Evolutionary conservation across 2,888 invertebrate genomes (phyloP), one percentile per base, ranked within the genome.

Genomic region (Agrotis ipsilon): DNA sequence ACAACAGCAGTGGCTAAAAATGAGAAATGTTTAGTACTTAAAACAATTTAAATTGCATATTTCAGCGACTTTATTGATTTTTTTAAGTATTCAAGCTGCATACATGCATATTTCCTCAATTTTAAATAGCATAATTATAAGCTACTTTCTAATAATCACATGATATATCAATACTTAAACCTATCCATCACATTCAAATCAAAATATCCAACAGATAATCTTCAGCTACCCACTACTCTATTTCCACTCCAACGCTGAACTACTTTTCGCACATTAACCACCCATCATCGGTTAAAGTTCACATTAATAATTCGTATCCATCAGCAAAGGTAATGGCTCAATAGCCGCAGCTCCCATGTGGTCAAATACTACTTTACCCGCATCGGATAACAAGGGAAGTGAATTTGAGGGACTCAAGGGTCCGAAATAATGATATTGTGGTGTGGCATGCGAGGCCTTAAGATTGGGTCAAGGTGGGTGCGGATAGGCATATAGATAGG

Each of bases 401-500:
- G 85, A 87, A 83, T 78, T 85, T 71, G 61, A 68, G 59, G 72
- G 83, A 68, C 76, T 68, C 65, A 55, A 72, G 64, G 84, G 85
- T 82, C 83, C 67, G 66, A 81, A 78, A 82, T 91, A 90, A 89
- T 87, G 84, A 87, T 86, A 85, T 86, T 87, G 86, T 77, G 84
- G 66, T 64, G 76, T 68, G 75, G 43, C 32, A 39, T 75, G 71
- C 66, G 78, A 82, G 74, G 72, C 68, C 70, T 75, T 80, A 69
- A 75, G 70, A 55, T 68, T 58, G 60, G 73, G 72, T 78, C 78
- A 72, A 64, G 62, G 52, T 74, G 46, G 45, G 32, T 54, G 18
- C 18, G 16, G 45, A 24, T 43, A 46, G 14, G 32, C n/a, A 3
- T 3, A 21, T 60, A n/a, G 14, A 9, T 27, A 19, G 6, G 2